Conservation (phyloP, 2,113 vertebrate species). For the Percopsis transmontana region DNA sequence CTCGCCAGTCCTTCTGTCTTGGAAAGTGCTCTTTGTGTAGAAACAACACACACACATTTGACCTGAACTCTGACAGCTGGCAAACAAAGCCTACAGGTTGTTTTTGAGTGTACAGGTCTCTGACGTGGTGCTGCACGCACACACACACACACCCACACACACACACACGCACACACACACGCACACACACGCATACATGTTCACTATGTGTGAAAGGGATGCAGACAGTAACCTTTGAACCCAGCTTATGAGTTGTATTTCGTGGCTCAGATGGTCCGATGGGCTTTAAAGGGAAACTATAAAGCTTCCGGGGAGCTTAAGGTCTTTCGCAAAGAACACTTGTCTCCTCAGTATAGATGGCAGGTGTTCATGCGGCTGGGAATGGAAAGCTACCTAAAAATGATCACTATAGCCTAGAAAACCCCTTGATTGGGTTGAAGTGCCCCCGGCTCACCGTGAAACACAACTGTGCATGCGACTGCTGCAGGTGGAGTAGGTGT, state of each 20-base stretch:
- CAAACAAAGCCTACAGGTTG: conserved; percentile 26
- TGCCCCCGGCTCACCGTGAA: no score
- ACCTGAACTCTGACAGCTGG: conserved; percentile 40
- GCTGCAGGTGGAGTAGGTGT: no score
- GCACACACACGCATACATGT: background rate
- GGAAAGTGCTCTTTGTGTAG: no score
- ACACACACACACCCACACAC: background rate
- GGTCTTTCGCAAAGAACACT: conserved; percentile 25
- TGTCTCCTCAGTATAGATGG: conserved; percentile 23
- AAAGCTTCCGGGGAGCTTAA: conserved; percentile 40
- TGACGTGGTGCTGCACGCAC: no score
- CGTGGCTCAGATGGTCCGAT: conserved; percentile 5
- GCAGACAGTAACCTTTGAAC: conserved; percentile 30
- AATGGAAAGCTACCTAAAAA: no score
- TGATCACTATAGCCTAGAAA: no score
- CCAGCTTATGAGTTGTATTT: background rate
- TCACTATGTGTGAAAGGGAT: background rate
- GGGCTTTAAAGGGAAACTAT: conserved; percentile 52
- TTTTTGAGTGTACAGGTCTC: background rate
- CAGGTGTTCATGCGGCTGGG: conserved; percentile 33
- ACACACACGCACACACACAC: background rate
- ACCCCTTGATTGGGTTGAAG: no score
- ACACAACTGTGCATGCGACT: no score
- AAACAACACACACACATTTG: background rate
- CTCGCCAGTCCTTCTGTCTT: no score